phyloP scores from a whole-genome alignment of 2,888 invertebrate genomes.

The Isotomurus palustris region DNA sequence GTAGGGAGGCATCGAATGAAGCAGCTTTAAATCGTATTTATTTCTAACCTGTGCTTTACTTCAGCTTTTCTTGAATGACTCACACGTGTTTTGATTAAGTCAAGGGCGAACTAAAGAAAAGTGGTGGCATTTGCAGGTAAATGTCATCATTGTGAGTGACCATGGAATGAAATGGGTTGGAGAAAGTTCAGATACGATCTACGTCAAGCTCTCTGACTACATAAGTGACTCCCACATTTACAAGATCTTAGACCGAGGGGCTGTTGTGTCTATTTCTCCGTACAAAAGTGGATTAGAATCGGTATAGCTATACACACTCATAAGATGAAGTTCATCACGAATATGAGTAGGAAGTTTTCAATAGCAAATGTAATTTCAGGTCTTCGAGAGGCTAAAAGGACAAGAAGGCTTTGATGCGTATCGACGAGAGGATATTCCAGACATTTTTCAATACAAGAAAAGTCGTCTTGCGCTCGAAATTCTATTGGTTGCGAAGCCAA shows the following conservation, averaged over 20 bases:
- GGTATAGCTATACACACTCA: constrained; percentile 9
- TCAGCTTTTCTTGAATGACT: too few species aligned
- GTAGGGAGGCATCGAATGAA: not conserved
- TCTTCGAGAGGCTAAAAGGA: constrained; percentile 43
- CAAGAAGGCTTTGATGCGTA: constrained; percentile 48
- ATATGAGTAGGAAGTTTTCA: too few species aligned
- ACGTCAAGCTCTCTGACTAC: constrained; percentile 47
- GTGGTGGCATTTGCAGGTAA: constrained; percentile 45
- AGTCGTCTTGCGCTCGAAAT: constrained; percentile 51
- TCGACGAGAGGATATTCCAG: constrained; percentile 51
- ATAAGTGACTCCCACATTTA: constrained; percentile 45
- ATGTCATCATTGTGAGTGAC: constrained; percentile 50
- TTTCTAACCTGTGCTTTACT: too few species aligned
- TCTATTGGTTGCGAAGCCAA: constrained; percentile 51
- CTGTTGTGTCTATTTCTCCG: constrained; percentile 47
- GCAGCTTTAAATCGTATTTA: too few species aligned
- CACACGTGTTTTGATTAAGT: too few species aligned
- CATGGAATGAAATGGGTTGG: constrained; percentile 50
- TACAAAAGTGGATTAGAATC: constrained; percentile 30
- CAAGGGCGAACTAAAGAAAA: not conserved
- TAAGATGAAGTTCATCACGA: too few species aligned
- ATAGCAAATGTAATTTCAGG: too few species aligned
- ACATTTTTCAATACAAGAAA: constrained; percentile 51
- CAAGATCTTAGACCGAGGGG: constrained; percentile 46
- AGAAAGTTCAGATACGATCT: constrained; percentile 41